These are phyloP conservation scores for Anarsia innoxiella DNA, from an alignment of 2,888 invertebrate species.

Conservation along the genomic window DNA sequence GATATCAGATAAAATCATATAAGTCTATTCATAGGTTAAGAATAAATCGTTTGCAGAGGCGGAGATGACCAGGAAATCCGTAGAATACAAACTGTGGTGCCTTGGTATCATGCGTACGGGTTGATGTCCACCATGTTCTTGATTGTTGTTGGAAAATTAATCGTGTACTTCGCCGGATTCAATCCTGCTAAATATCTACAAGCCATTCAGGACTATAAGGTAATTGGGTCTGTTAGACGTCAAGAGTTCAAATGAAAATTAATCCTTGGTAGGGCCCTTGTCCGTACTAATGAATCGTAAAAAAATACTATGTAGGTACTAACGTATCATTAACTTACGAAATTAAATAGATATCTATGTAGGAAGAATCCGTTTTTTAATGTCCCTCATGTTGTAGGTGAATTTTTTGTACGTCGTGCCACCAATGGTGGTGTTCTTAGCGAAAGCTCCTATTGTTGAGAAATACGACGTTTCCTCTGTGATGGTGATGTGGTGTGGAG, in stretches of 20 bases:
- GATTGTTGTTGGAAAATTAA: constrained; percentile 60
- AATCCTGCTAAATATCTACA: constrained; percentile 80
- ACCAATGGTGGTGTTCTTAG: constrained; percentile 45
- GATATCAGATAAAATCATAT: too few relatives aligned
- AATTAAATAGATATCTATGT: too few relatives aligned
- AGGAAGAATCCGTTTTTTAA: too few relatives aligned
- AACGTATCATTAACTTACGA: too few relatives aligned
- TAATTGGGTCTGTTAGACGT: too few relatives aligned
- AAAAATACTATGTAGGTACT: too few relatives aligned
- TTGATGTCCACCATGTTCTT: constrained; percentile 76
- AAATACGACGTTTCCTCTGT: constrained; percentile 47
- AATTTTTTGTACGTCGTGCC: constrained; percentile 41
- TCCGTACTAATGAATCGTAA: too few relatives aligned
- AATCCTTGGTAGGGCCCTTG: too few relatives aligned
- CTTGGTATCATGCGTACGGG: constrained; percentile 88
- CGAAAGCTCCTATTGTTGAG: constrained; percentile 41
- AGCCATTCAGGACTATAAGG: constrained; percentile 78
- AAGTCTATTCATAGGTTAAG: too few relatives aligned
- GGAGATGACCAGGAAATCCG: too few relatives aligned
- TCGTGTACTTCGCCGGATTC: constrained; percentile 77
- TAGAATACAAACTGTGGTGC: constrained; percentile 76
- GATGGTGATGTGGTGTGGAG: constrained; percentile 38
- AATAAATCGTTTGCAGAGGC: too few relatives aligned
- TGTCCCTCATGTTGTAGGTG: constrained; percentile 40
- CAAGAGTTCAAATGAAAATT: too few relatives aligned